phyloP scores from a whole-genome alignment of 2,113 vertebrate genomes.

The Ptilorrhoa leucosticta region DNA sequence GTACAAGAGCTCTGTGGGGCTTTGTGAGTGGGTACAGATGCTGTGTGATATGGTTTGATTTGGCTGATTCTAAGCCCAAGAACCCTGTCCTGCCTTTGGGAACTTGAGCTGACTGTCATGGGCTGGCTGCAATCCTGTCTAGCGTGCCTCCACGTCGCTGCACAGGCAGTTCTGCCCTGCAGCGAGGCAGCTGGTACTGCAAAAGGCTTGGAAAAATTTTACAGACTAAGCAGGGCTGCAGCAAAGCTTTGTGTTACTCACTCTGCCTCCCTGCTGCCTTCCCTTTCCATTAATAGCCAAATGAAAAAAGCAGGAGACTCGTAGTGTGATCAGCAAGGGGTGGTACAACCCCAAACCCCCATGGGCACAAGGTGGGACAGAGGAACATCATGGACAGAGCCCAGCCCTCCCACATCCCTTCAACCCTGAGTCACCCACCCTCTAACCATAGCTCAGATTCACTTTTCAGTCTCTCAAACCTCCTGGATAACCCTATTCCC shows the following conservation, averaged over 20 bases:
- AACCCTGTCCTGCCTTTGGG: not conserved
- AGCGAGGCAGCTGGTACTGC: not conserved
- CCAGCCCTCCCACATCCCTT: not conserved
- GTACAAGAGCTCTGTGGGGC: not conserved
- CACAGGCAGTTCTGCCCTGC: not conserved
- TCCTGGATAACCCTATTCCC: not conserved
- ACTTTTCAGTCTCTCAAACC: not conserved
- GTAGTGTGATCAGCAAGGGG: not conserved
- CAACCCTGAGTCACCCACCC: not conserved
- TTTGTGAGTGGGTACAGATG: not conserved
- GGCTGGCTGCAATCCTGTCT: not conserved
- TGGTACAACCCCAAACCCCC: not conserved
- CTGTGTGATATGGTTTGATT: not conserved
- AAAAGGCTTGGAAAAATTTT: not conserved
- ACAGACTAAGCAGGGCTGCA: not conserved
- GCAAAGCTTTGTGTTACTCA: not conserved
- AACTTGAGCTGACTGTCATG: accelerated
- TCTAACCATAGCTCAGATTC: not conserved
- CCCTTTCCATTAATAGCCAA: not conserved
- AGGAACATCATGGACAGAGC: accelerated
- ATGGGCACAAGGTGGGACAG: not conserved
- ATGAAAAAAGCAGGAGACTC: not conserved
- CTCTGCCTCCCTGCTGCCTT: not conserved
- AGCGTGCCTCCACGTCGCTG: accelerated
- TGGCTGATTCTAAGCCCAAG: not conserved